These are phyloP conservation scores for Acrocephalus kingi DNA, from an alignment of 2,113 vertebrate genomes.

Conservation along the genomic window DNA sequence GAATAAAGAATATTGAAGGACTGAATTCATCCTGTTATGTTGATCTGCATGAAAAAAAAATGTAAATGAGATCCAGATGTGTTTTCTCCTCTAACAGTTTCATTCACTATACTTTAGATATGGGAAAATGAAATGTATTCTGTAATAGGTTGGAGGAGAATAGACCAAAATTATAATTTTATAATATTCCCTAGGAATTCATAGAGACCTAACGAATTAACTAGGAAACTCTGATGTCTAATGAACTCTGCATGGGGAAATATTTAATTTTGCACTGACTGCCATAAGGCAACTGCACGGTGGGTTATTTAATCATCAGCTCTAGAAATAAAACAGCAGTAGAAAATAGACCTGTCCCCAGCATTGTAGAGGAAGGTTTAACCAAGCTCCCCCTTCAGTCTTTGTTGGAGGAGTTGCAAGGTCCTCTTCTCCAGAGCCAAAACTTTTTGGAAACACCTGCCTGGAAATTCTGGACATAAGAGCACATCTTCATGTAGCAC, in stretches of 20 bases:
- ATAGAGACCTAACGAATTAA: constrained; percentile 66
- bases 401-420: not conserved
- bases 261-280: constrained; percentile 63
- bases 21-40: constrained; percentile 35
- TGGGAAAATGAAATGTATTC: constrained; percentile 45
- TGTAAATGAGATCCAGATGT: constrained; percentile 56
- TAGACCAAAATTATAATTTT: constrained; percentile 65
- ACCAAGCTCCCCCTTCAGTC: not conserved
- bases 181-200: constrained; percentile 66
- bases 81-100: constrained; percentile 57
- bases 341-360: not conserved
- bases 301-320: constrained; percentile 66
- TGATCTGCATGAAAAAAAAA: constrained; percentile 54
- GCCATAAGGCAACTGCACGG: constrained; percentile 53
- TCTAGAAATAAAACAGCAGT: constrained; percentile 42
- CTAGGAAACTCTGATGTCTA: constrained; percentile 61
- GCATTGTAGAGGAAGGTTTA: not conserved
- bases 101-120: constrained; percentile 46
- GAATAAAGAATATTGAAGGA: constrained; percentile 17
- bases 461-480: not conserved
- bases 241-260: constrained; percentile 69
- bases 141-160: constrained; percentile 53
- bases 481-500: not conserved
- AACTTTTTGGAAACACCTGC: not conserved
- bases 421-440: not conserved